Evolutionary conservation across 2,888 invertebrate genomes (phyloP), one percentile per base, ranked within the genome.

Genomic region (Morpho helenor): DNA sequence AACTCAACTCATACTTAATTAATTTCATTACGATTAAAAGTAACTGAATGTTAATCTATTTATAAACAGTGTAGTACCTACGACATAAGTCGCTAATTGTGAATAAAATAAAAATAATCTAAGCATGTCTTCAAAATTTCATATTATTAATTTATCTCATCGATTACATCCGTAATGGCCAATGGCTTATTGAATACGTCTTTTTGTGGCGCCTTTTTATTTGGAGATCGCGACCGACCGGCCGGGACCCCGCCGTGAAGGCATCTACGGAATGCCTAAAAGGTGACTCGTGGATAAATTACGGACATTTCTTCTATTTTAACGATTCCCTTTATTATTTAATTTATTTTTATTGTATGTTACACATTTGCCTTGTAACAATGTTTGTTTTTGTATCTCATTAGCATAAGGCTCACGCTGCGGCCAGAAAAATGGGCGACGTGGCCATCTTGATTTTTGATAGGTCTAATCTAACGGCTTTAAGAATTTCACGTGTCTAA

Each of bases 281-380:
- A 90, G 90, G 90, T 90, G 90, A 89, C 88, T 89, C 82, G 82
- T 80, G 88, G 86, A 90, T 90, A 90, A 89, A 90, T 90, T 89
- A 90, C 89, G 78, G 75, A 82, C 85, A 88, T 90, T 88, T 90
- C 87, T 86, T 87, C 82, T 83, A 85, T 90, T 90, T 90, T 90
- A 90, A 90, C 87, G 90, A 90, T 87, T 82, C 86, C 80, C 83
- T 87, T 88, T 89, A 90, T 89, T 88, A 87, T 89, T 89, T 89
- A 88, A 90, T 89, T 89, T 90, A 89, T 89, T 88, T 87, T 84
- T 87, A 88, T 88, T 78, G 85, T 85, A 86, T 85, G 88, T 90
- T 90, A 89, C 90, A 88, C 88, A 90, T 90, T 89, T 82, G 81
- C 78, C 82, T 84, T 85, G 87, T 87, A 87, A 84, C 87, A 84